Base-by-base conservation (phyloP, 2,888 invertebrate genomes). In the Cylindroiulus punctatus region DNA sequence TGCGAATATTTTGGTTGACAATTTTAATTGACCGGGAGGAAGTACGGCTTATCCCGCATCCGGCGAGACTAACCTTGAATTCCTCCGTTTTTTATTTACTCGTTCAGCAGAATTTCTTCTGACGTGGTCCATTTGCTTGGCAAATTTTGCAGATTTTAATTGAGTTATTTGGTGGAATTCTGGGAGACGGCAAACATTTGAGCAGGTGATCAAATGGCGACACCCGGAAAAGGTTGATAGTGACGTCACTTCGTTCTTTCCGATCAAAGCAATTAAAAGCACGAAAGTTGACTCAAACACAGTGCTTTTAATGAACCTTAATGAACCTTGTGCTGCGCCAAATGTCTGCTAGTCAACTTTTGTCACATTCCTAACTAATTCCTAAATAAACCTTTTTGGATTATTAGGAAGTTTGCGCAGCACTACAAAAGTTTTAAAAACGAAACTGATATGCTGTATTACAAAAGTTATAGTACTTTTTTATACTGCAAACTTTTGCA, bases 41-140 rank as follows among this genome's bases (percentile, higher is more conserved):
- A 30, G 22, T 76, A 14, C 76, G 26, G 30, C 26, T 76, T 76
- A 76, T 44, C 44, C 1, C 14, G 14, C 30, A 76, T 76, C 76
- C 76, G 76, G 65, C 30, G 8, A n/a, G 22, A 22, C 22, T 22
- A 76, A 76, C 76, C 76, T 76, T 76, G 76, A 76, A 76, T 76
- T 76, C 76, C 76, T 76, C 0, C 3, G 7, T 36, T 26, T 76
- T 76, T 76, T 65, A 65, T 65, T 65, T 65, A 22, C 65, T 65
- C 26, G 8, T n/a, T 26, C 22, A 22, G 65, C n/a, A 26, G 26
- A 76, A 30, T 76, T 76, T 14, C 76, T 76, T 30, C 7, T 26
- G 76, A 30, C 26, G 12, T 22, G 30, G 76, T 30, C 22, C 76
- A 76, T 76, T 76, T 76, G 76, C 30, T 76, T 30, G 76, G 26